A percentile compares a stretch with the other conserved stretches of the same genome.
phyloP scores from a whole-genome alignment of 2,113 vertebrate species.

The Ptilonorhynchus violaceus region DNA sequence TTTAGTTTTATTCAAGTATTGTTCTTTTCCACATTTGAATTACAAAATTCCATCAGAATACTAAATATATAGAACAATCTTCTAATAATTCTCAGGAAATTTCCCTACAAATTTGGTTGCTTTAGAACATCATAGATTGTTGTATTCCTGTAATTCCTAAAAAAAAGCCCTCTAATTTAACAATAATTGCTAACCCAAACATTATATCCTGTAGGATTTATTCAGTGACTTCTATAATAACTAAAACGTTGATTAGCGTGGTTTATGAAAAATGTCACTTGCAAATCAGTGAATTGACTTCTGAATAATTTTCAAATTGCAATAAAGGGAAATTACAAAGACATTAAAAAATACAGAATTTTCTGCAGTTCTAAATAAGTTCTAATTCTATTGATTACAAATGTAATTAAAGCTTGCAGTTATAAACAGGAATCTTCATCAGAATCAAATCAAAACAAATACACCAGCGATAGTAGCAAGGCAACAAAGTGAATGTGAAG shows the following conservation, averaged over 20 bases:
- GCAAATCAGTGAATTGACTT: neutral
- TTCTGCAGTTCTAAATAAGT: neutral
- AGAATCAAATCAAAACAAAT: neutral
- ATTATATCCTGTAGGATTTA: neutral
- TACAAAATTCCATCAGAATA: neutral
- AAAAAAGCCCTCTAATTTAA: neutral
- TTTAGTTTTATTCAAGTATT: neutral
- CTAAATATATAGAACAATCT: neutral
- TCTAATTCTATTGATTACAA: neutral
- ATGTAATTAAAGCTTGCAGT: neutral
- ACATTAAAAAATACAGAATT: neutral
- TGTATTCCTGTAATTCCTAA: neutral
- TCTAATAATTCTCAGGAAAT: neutral
- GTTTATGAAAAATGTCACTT: neutral
- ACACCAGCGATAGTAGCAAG: neutral
- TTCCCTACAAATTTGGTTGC: neutral
- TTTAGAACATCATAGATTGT: neutral
- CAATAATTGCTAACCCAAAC: neutral
- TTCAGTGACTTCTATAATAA: neutral
- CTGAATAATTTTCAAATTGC: neutral
- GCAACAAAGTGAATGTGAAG: neutral
- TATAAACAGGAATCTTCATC: neutral
- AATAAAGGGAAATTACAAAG: neutral
- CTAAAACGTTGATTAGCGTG: neutral
- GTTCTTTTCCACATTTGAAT: neutral